These are phyloP conservation scores for Drosophila asahinai DNA, from an alignment of 1,140 invertebrate species.

Conservation along the genomic window DNA sequence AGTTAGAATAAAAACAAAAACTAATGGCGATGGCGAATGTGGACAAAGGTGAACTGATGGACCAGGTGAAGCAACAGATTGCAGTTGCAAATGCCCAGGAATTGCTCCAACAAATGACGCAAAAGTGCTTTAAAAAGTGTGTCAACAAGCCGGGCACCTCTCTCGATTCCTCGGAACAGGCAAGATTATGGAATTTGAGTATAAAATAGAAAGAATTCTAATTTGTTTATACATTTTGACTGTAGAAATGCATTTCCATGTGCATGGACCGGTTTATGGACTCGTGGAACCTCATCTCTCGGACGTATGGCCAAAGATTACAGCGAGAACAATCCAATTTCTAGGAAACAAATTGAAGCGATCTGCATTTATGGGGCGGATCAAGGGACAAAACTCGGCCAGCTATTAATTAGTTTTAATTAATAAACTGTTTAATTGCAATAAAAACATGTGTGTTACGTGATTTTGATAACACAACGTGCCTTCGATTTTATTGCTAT, in stretches of 20 bases:
- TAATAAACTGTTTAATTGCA: conserved; percentile 41
- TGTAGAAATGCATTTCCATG: conserved; percentile 97
- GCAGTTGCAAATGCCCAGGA: conserved; percentile 97
- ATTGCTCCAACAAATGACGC: conserved; percentile 96
- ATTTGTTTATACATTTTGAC: conserved; percentile 21
- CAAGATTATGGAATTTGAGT: conserved; percentile 60
- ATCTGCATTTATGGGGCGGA: conserved; percentile 32
- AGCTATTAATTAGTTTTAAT: conserved; percentile 53
- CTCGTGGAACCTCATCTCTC: conserved; percentile 95
- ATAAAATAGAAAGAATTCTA: neutral
- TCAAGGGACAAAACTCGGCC: conserved; percentile 20
- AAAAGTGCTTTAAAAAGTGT: conserved; percentile 99
- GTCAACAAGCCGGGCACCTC: conserved; percentile 95
- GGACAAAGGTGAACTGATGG: conserved; percentile 96
- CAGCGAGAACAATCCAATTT: conserved; percentile 88
- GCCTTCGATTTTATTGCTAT: neutral
- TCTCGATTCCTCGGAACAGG: conserved; percentile 96
- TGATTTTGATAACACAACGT: conserved; percentile 49
- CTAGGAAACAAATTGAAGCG: conserved; percentile 24
- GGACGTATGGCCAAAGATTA: conserved; percentile 92
- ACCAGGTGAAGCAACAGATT: conserved; percentile 98
- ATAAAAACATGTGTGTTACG: conserved; percentile 55
- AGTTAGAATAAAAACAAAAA: conserved; percentile 11
- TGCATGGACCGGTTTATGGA: conserved; percentile 99
- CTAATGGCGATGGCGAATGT: conserved; percentile 57